phyloP scores from a whole-genome alignment of 2,113 vertebrate genomes.

The Uria aalge region DNA sequence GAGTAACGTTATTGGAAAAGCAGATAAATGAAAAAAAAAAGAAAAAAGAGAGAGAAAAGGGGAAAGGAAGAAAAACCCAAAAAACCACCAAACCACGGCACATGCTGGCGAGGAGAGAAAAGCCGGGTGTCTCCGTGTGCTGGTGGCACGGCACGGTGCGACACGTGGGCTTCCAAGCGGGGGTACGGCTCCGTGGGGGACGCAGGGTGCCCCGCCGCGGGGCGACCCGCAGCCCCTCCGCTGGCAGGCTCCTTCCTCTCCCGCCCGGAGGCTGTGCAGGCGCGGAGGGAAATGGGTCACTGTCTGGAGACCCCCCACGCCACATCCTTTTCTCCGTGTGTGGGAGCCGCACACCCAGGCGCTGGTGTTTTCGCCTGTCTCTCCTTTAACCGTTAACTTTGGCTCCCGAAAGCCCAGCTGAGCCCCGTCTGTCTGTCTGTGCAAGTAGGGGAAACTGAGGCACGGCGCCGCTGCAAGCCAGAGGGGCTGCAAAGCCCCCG shows the following conservation, averaged over 20 bases:
- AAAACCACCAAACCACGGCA: accelerated
- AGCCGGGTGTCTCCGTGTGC: background rate
- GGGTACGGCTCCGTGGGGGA: accelerated
- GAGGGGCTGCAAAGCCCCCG: accelerated
- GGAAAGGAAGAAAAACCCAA: background rate
- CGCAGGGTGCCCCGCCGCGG: background rate
- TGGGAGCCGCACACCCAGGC: background rate
- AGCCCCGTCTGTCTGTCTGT: background rate
- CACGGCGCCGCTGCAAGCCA: background rate
- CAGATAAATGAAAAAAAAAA: background rate
- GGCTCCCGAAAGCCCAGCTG: background rate
- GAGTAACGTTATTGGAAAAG: conserved; percentile 25
- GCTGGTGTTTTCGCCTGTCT: accelerated
- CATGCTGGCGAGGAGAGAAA: background rate
- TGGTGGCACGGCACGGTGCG: background rate
- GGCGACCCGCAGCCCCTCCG: accelerated
- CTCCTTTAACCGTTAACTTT: accelerated
- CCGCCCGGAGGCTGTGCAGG: background rate
- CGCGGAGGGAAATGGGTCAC: background rate
- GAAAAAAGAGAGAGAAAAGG: accelerated
- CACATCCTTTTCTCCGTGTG: background rate
- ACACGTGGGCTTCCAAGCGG: background rate
- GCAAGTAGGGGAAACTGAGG: conserved; percentile 1
- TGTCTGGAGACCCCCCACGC: background rate
- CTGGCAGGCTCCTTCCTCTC: background rate